Base-by-base conservation (phyloP, 2,888 invertebrate species). In the Diarsia mendica region DNA sequence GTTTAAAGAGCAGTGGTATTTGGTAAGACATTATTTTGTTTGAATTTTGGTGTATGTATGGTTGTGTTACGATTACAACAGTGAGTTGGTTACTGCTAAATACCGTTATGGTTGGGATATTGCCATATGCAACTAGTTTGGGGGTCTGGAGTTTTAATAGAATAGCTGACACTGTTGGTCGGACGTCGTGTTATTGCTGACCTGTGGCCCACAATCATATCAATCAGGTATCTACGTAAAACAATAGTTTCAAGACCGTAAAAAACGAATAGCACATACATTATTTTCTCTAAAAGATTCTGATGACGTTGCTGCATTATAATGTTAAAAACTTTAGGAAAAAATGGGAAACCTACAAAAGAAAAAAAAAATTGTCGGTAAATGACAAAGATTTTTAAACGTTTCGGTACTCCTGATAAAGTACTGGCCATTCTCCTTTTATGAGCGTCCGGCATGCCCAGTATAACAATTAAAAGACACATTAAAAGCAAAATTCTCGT, bases 1-100 rank as follows among this genome's bases (percentile, higher is more conserved):
- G 87, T 99, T 98, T 97, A 98, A 98, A 91, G 98, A 87, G 60
- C 87, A 87, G 82, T 87, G 87, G 87, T 87, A 87, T 95, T 97
- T 99, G 98, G 99, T 99, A 97, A 98, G 99, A 0, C 13, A 46
- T 48, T 48, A 28, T 28, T 28, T 28, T 28, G 28, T 28, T 2
- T 39, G 5, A 51, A n/a, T 33, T 9, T 60, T 61, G 39, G 2
- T 61, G 2, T 61, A 39, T 20, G 33, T 13, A 18, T 18, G 9
- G 11, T 33, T 18, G 8, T 39, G 1, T 9, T 68, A 6, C 10
- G 3, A 20, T 39, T 70, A 13, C 18, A 48, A 6, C 15, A 10
- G 15, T 23, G 9, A 5, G 20, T 61, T 4, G 5, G 39, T 61
- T 20, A 61, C 13, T 20, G 20, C n/a, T 39, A n/a, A 39, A 58